Evolutionary conservation across 1,140 invertebrate species (phyloP).

Genomic region (Drosophila orosa): DNA sequence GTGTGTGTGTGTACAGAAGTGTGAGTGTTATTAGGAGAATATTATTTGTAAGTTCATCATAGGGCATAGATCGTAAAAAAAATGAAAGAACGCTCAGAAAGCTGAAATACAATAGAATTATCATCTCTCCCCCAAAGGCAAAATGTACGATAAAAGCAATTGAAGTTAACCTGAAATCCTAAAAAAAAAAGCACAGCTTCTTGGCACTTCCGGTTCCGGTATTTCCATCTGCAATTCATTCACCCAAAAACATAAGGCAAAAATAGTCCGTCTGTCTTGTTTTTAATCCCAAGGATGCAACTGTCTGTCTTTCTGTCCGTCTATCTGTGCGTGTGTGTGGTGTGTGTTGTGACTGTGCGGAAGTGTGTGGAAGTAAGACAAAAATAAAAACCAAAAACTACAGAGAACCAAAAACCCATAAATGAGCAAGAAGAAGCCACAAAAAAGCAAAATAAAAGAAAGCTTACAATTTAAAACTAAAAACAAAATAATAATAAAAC

Average conservation of each 20-base stretch:
- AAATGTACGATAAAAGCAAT: slow-evolving; percentile 15
- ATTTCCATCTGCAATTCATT: slow-evolving; percentile 1
- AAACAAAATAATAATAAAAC: background rate
- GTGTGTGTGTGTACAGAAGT: slow-evolving; percentile 27
- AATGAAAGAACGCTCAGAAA: slow-evolving; percentile 27
- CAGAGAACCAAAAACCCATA: slow-evolving; percentile 9
- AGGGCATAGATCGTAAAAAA: slow-evolving; percentile 13
- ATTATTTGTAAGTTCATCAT: slow-evolving; percentile 26
- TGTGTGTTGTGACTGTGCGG: slow-evolving; percentile 8
- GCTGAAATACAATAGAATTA: slow-evolving; percentile 13
- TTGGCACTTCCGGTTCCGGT: slow-evolving; percentile 32
- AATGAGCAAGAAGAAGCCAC: background rate
- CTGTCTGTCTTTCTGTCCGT: background rate
- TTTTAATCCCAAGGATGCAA: slow-evolving; percentile 5
- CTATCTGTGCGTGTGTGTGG: slow-evolving; percentile 22
- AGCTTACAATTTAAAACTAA: background rate
- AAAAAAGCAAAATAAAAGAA: background rate
- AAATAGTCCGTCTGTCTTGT: slow-evolving; percentile 28
- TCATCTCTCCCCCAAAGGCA: background rate
- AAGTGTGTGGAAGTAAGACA: background rate
- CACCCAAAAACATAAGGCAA: slow-evolving; percentile 6
- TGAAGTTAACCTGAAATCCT: background rate
- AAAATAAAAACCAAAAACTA: background rate
- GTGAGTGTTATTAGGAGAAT: background rate
- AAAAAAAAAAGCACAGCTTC: background rate